Conservation (phyloP, 2,113 vertebrate genomes). For the Mormoops blainvillei region DNA sequence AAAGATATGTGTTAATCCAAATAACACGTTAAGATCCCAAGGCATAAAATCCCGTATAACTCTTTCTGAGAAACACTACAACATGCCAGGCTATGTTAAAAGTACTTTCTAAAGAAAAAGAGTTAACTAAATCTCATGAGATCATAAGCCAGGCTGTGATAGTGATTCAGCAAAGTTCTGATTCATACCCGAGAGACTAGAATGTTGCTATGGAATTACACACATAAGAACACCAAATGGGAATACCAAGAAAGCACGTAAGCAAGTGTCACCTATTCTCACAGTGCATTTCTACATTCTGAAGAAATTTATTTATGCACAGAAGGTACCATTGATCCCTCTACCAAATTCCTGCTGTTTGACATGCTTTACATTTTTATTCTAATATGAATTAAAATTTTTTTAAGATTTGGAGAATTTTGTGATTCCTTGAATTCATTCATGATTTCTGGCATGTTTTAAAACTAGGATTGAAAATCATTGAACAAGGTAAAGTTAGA, state of each 20-base stretch:
- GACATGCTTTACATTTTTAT: neutral
- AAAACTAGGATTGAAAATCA: neutral
- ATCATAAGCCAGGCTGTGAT: neutral
- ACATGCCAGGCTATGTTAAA: neutral
- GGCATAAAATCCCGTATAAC: neutral
- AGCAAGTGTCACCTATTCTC: neutral
- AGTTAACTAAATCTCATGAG: neutral
- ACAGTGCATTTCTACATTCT: neutral
- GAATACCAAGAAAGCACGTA: neutral
- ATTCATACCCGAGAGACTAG: neutral
- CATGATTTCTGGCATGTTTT: neutral
- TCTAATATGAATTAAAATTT: conserved; percentile 14
- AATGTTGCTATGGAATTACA: neutral
- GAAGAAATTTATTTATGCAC: neutral
- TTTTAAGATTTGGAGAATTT: neutral
- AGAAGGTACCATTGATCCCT: neutral
- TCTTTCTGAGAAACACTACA: neutral
- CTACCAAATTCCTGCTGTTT: neutral
- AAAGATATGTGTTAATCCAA: neutral
- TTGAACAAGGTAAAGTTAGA: neutral
- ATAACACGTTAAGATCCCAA: neutral
- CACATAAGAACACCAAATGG: neutral
- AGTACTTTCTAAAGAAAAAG: conserved; percentile 1
- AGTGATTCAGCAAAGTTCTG: neutral
- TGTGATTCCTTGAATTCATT: neutral